Percentiles rank a stretch among this genome's conserved stretches.
Evolutionary conservation across 2,797 vertebrate species (phyloP).

Genomic region (Pristis pectinata): DNA sequence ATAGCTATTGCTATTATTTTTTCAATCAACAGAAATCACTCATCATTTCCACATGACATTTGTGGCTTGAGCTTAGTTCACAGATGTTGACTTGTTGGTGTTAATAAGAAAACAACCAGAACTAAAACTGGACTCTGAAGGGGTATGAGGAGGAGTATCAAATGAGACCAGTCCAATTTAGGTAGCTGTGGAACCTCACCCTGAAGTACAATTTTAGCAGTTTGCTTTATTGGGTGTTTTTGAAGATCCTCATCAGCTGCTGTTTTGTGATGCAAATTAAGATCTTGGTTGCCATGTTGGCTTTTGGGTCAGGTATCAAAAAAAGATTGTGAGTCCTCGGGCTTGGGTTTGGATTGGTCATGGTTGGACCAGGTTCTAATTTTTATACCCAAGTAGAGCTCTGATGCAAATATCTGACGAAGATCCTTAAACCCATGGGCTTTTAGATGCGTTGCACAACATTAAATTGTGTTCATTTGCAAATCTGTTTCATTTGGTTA

Average conservation of each 20-base stretch:
- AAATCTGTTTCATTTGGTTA: slow-evolving; percentile 38
- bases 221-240: not conserved
- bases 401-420: not conserved
- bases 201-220: not conserved
- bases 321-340: too few species aligned
- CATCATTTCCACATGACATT: not conserved
- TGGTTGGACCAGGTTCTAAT: too few species aligned
- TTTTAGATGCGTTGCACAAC: not conserved
- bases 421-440: not conserved
- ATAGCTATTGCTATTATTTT: not conserved
- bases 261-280: not conserved
- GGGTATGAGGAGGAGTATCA: not conserved
- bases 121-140: not conserved
- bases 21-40: not conserved
- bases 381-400: too few species aligned
- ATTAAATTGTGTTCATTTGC: not conserved
- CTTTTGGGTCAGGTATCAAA: too few species aligned
- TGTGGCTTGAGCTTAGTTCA: not conserved
- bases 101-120: too few species aligned
- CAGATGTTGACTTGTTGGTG: not conserved
- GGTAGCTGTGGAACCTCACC: not conserved
- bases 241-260: not conserved
- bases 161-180: not conserved
- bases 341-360: too few species aligned
- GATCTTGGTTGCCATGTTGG: too few species aligned